Evolutionary conservation across 2,113 vertebrate genomes (phyloP).

Genomic region (Sterrhoptilus dennistouni): DNA sequence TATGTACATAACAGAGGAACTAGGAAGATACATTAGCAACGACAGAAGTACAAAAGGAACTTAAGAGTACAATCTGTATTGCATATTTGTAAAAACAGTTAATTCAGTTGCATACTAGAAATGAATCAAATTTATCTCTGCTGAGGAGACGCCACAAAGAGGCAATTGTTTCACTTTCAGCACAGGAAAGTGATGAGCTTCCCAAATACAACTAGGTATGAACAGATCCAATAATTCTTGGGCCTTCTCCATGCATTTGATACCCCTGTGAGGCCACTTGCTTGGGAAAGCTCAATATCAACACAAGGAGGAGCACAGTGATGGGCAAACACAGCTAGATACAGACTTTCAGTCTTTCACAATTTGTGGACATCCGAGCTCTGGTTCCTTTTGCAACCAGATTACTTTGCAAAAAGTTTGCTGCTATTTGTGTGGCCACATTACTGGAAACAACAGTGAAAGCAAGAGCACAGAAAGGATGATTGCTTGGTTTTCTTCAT

Average conservation of each 20-base stretch:
- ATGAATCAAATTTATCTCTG: background rate
- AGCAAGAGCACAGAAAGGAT: background rate
- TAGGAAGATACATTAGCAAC: background rate
- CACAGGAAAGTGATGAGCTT: background rate
- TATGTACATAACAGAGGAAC: background rate
- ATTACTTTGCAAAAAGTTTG: background rate
- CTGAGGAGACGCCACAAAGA: background rate
- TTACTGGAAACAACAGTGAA: fast-evolving
- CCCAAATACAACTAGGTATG: background rate
- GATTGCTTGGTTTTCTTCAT: background rate
- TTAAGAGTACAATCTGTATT: background rate
- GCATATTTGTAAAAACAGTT: background rate
- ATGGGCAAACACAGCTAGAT: background rate
- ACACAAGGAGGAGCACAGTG: background rate
- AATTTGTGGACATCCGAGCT: background rate
- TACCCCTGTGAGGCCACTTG: background rate
- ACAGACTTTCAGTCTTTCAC: background rate
- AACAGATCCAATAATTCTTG: background rate
- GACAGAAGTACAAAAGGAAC: background rate
- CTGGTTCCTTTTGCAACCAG: background rate
- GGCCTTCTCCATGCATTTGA: background rate
- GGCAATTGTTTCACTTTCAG: background rate
- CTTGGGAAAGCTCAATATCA: background rate
- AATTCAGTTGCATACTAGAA: background rate
- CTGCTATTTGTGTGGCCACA: background rate